Evolutionary conservation across 2,888 invertebrate genomes (phyloP), one percentile per base, ranked within the genome.

Genomic region (Andrena fulva): DNA sequence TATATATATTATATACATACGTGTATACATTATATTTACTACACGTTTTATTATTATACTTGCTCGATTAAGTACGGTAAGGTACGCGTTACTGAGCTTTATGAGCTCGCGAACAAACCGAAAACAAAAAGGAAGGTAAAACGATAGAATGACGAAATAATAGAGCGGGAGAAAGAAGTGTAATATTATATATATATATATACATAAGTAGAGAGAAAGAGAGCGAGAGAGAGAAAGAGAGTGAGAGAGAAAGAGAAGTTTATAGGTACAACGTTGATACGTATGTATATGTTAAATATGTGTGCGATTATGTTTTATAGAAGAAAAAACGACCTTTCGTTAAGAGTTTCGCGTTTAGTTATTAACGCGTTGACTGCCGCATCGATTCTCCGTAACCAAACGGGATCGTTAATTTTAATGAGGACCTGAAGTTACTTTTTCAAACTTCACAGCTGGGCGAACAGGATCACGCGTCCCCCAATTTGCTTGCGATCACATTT

Each of bases 1-100:
- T 81, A 82, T 66, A 82, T 71, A 70, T 42, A 42, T 60, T 75
- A 72, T 50, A 75, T 62, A 74, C 67, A 59, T 62, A 73, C 64
- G 72, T 70, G 16, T 76, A 60, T 76, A 71, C 71, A 80, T 82
- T 82, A 82, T 80, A 86, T 88, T 88, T 87, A 84, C 71, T 81
- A 84, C 73, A 82, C 84, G 77, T 87, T 85, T 88, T 84, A 86
- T 80, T 80, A 63, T 80, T 86, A 84, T 82, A 80, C 60, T 56
- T 80, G 86, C n/a, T 73, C 74, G 67, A 83, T 79, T 79, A 85
- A 88, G 70, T 82, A 50, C 78, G 80, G 64, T 62, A 63, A 69
- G 48, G 62, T 77, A 68, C 52, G 69, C 70, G 75, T 82, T 82
- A 80, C 88, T 79, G 66, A 79, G 77, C 24, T 72, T 69, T 75